Conservation (phyloP, 2,888 invertebrate species). For the Orthosia gracilis region DNA sequence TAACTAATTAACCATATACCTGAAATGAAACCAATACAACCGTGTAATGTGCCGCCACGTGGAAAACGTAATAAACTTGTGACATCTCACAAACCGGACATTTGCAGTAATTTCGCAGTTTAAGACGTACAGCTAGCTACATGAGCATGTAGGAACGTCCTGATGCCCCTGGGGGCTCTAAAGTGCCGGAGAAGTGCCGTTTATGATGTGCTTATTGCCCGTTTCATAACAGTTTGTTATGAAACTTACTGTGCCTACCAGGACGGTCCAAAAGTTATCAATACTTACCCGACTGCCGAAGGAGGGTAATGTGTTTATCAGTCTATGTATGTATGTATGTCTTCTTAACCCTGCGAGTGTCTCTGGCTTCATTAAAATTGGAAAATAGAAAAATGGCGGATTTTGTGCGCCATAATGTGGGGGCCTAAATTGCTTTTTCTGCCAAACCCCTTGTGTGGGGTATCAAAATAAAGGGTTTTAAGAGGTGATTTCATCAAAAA, state of each 20-base stretch:
- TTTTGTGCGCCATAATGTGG: too few species aligned
- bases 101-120: slow-evolving; percentile 31
- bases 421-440: too few species aligned
- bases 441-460: too few species aligned
- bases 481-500: too few species aligned
- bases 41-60: background rate
- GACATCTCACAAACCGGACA: slow-evolving; percentile 10
- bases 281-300: too few species aligned
- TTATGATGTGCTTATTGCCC: slow-evolving; percentile 28
- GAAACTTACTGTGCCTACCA: background rate
- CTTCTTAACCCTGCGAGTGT: too few species aligned
- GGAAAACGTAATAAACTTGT: slow-evolving; percentile 6
- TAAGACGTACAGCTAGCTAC: slow-evolving; percentile 14
- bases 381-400: too few species aligned
- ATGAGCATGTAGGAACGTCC: background rate
- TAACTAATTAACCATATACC: slow-evolving; percentile 6
- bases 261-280: background rate
- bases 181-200: slow-evolving; percentile 7
- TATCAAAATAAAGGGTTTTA: too few species aligned
- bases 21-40: background rate
- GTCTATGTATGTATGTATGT: too few species aligned
- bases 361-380: too few species aligned
- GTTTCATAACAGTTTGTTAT: slow-evolving; percentile 7
- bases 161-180: slow-evolving; percentile 17
- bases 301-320: too few species aligned